These are phyloP conservation scores for Pungitius pungitius DNA, from an alignment of 2,113 vertebrate species.

Conservation along the genomic window DNA sequence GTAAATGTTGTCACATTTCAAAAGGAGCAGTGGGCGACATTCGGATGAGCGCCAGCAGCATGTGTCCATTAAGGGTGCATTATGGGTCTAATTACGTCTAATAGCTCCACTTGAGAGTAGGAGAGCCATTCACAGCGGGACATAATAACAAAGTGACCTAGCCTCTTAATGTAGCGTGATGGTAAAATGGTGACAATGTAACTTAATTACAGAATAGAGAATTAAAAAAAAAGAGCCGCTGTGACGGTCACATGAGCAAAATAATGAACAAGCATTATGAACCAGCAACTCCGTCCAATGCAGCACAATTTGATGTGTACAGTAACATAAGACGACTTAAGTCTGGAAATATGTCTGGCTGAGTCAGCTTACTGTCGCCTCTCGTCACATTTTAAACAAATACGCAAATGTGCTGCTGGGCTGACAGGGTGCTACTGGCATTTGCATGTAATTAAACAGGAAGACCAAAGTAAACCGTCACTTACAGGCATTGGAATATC, in stretches of 20 bases:
- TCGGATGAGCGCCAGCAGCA: background rate
- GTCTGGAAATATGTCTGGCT: constrained; percentile 6
- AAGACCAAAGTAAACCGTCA: constrained; percentile 10
- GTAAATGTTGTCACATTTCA: background rate
- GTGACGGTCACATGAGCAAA: background rate
- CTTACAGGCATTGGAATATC: background rate
- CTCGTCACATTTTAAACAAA: constrained; percentile 22
- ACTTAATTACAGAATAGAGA: background rate
- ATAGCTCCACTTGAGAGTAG: constrained; percentile 19
- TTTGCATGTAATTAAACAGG: background rate
- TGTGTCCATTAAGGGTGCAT: constrained; percentile 25
- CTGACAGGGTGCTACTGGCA: constrained; percentile 1
- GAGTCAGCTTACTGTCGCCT: constrained; percentile 30
- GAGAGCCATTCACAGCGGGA: constrained; percentile 15
- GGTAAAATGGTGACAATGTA: background rate
- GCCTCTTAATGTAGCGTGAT: background rate
- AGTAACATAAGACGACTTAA: background rate
- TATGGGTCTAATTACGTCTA: constrained; percentile 43
- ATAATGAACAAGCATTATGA: background rate
- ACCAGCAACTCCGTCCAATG: constrained; percentile 2
- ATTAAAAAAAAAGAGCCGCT: background rate
- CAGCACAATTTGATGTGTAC: background rate
- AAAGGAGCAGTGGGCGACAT: too few species aligned
- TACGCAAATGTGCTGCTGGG: constrained; percentile 24
- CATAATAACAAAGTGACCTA: background rate